Percentiles rank a stretch among this genome's conserved stretches.
These are phyloP conservation scores for Acanthopagrus latus DNA, from an alignment of 2,797 vertebrate species.

Conservation along the genomic window DNA sequence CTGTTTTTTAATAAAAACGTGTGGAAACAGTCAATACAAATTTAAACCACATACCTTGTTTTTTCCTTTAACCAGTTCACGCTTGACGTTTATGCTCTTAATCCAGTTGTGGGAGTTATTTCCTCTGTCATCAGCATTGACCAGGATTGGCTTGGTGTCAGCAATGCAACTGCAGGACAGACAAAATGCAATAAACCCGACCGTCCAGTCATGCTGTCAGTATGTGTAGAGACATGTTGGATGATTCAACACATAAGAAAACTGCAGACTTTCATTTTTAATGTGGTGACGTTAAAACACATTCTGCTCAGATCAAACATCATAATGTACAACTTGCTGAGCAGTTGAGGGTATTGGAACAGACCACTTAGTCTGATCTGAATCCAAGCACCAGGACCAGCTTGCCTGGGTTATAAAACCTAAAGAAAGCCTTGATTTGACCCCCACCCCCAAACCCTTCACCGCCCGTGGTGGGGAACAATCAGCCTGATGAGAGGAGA, in stretches of 20 bases:
- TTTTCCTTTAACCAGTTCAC: conserved; percentile 78
- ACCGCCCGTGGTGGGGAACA: conserved; percentile 84
- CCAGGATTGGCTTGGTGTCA: conserved; percentile 51
- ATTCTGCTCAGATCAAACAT: background rate
- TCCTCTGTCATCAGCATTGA: conserved; percentile 41
- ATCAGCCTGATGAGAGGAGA: conserved; percentile 84
- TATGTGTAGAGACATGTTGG: background rate
- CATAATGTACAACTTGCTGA: conserved; percentile 1
- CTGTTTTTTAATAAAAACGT: background rate
- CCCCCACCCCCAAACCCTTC: conserved; percentile 35
- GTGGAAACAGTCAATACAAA: background rate
- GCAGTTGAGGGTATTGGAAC: conserved; percentile 15
- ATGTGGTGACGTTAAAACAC: background rate
- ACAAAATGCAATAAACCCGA: conserved; percentile 37
- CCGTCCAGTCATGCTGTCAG: background rate
- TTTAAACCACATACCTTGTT: conserved; percentile 85
- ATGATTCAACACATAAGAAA: conserved; percentile 1
- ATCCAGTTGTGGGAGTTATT: conserved; percentile 81
- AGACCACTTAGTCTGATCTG: conserved; percentile 18
- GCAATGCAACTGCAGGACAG: conserved; percentile 73
- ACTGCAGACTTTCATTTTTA: conserved; percentile 2
- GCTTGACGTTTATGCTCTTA: conserved; percentile 75
- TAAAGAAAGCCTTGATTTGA: conserved; percentile 60
- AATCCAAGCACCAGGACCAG: conserved; percentile 28
- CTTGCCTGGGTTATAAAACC: conserved; percentile 46